Evolutionary conservation across 2,113 vertebrate species (phyloP).

Genomic region (human): DNA sequence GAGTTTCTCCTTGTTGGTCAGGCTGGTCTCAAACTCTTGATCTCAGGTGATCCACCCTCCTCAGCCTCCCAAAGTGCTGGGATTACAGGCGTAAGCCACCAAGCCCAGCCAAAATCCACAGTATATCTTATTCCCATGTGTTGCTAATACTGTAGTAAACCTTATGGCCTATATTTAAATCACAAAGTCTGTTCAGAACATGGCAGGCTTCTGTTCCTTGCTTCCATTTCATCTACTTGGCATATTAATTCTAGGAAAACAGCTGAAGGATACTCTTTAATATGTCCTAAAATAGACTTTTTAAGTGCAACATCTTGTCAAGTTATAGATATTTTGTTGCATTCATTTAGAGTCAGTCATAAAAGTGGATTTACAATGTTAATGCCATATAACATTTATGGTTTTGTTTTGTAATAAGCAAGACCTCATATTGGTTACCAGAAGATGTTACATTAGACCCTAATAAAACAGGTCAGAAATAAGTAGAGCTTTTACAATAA

Average conservation of each 20-base stretch:
- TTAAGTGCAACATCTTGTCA: neutral
- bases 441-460: neutral
- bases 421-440: neutral
- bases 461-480: neutral
- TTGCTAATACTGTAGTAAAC: neutral
- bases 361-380: neutral
- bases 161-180: neutral
- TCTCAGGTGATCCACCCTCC: too few species aligned
- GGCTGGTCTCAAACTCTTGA: too few species aligned
- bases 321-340: neutral
- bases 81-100: too few species aligned
- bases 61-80: too few species aligned
- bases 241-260: neutral
- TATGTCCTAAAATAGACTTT: neutral
- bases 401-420: neutral
- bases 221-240: neutral
- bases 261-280: neutral
- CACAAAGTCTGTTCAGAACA: neutral
- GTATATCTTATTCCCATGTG: neutral
- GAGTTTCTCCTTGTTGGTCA: too few species aligned
- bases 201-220: neutral
- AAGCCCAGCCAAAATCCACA: neutral
- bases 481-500: neutral
- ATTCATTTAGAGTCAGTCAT: neutral
- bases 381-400: neutral